Evolutionary conservation across 1,140 invertebrate species (phyloP).

Genomic region (Orussus abietinus): DNA sequence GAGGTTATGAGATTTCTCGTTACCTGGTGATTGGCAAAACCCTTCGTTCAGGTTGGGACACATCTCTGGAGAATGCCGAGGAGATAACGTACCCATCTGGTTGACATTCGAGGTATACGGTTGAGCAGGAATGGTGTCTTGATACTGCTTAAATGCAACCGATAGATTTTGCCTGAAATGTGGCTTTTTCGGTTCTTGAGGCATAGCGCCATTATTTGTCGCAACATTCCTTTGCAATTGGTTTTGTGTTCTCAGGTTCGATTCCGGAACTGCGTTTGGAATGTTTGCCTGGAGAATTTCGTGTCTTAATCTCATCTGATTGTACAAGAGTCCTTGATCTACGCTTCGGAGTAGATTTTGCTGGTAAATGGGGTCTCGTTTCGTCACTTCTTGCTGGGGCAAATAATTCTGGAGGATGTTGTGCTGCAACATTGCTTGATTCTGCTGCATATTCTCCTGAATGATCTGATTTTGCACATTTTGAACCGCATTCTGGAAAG

Average conservation of each 20-base stretch:
- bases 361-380: constrained; percentile 29
- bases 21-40: constrained; percentile 34
- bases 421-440: constrained; percentile 38
- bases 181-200: constrained; percentile 40
- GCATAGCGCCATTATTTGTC: constrained; percentile 36
- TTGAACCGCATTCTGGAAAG: constrained; percentile 47
- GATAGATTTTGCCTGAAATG: constrained; percentile 28
- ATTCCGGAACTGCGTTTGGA: constrained; percentile 29
- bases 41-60: constrained; percentile 46
- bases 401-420: constrained; percentile 38
- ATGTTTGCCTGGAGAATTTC: constrained; percentile 8
- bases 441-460: constrained; percentile 51
- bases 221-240: constrained; percentile 30
- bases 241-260: constrained; percentile 33
- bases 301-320: constrained; percentile 5
- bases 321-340: constrained; percentile 22
- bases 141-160: constrained; percentile 23
- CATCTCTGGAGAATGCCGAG: constrained; percentile 38
- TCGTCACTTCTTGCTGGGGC: constrained; percentile 28
- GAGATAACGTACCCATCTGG: constrained; percentile 24
- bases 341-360: constrained; percentile 28
- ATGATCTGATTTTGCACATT: constrained; percentile 53
- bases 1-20: constrained; percentile 32
- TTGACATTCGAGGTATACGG: constrained; percentile 22
- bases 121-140: constrained; percentile 14